A percentile compares a stretch with the other conserved stretches of the same genome.
Conservation (phyloP, 2,113 vertebrate genomes). For the Colius striatus region DNA sequence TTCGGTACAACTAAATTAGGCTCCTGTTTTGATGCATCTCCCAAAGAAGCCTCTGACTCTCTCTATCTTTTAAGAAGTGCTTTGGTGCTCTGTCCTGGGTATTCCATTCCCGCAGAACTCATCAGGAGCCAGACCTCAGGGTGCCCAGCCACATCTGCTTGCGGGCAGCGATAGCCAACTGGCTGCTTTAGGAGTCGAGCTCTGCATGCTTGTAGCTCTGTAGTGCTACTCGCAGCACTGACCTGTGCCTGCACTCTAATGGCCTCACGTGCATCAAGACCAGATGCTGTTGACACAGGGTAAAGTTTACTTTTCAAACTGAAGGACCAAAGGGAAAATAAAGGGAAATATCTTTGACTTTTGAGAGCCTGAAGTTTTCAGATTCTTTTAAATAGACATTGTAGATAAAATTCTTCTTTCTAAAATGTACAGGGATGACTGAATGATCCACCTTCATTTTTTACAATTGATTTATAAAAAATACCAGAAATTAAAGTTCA, state of each 20-base stretch:
- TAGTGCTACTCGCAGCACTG: fast-evolving
- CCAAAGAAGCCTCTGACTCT: not conserved
- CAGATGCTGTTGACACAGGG: not conserved
- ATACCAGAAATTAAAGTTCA: not conserved
- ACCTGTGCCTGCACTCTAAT: not conserved
- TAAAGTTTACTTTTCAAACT: not conserved
- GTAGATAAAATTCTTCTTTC: not conserved
- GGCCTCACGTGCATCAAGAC: not conserved
- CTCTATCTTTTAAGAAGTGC: not conserved
- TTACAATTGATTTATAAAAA: not conserved
- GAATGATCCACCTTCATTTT: not conserved
- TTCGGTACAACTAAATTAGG: conserved; percentile 5
- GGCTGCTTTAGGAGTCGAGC: fast-evolving
- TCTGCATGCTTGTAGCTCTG: not conserved
- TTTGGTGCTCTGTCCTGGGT: not conserved
- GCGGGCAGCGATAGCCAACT: not conserved
- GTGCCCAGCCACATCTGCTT: not conserved
- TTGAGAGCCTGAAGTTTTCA: not conserved
- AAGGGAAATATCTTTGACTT: not conserved
- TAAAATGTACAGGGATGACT: not conserved
- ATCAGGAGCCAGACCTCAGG: not conserved
- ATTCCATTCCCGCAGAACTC: fast-evolving
- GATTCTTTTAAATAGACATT: not conserved
- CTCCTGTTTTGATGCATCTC: conserved; percentile 36
- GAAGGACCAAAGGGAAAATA: not conserved